These are phyloP conservation scores for sheep (Ovis aries) DNA, from an alignment of 2,113 vertebrate species.

Conservation along the genomic window DNA sequence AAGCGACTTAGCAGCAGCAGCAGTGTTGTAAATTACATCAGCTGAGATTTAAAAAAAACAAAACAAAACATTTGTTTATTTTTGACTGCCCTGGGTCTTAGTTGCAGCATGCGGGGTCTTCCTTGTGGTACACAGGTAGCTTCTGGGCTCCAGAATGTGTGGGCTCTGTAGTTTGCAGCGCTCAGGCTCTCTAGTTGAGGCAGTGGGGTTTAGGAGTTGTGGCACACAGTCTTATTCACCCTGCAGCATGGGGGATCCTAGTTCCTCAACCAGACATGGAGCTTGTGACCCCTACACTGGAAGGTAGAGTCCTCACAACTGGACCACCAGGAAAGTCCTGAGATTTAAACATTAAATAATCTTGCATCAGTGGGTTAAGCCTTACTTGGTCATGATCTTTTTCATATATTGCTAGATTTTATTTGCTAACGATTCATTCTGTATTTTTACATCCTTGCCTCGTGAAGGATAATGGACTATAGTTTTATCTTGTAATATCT, in stretches of 20 bases:
- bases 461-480: neutral
- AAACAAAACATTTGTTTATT: neutral
- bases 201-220: neutral
- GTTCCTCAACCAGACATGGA: neutral
- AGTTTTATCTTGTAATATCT: neutral
- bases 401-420: neutral
- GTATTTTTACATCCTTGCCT: neutral
- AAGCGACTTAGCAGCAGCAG: too few species aligned
- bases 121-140: neutral
- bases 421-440: neutral
- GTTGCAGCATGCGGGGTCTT: neutral
- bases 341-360: neutral
- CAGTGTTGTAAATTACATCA: neutral
- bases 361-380: neutral
- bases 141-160: fast-evolving
- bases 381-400: neutral
- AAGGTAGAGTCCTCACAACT: neutral
- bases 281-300: neutral
- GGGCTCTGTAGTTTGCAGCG: neutral
- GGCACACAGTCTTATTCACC: neutral
- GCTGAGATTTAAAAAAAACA: neutral
- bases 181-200: neutral
- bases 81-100: neutral
- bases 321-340: neutral
- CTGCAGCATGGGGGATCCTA: neutral